phyloP scores from a whole-genome alignment of 2,888 invertebrate genomes.

The Graphium colonna region DNA sequence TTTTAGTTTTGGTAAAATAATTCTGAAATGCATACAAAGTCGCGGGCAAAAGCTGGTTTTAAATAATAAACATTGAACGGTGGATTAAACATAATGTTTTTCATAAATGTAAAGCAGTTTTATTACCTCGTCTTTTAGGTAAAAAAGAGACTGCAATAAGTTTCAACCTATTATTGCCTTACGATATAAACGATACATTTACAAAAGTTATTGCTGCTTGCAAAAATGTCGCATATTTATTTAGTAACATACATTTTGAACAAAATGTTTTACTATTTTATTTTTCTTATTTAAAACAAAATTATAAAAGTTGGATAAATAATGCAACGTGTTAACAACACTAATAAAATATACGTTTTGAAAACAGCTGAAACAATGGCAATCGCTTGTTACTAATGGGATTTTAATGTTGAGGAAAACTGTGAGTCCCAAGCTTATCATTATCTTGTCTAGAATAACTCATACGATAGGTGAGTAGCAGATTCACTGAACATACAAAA shows the following conservation, averaged over 20 bases:
- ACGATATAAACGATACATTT: too few species aligned
- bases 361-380: constrained; percentile 3
- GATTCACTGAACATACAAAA: constrained; percentile 34
- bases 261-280: too few species aligned
- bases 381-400: constrained; percentile 54
- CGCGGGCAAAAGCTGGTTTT: too few species aligned
- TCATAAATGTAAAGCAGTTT: background rate
- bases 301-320: background rate
- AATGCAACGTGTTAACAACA: too few species aligned
- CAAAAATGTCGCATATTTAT: too few species aligned
- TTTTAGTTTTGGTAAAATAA: too few species aligned
- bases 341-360: background rate
- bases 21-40: too few species aligned
- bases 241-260: too few species aligned
- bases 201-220: too few species aligned
- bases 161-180: background rate
- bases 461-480: constrained; percentile 52
- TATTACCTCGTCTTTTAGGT: background rate
- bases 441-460: constrained; percentile 58
- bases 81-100: too few species aligned
- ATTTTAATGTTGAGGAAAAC: constrained; percentile 65
- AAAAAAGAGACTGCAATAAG: background rate
- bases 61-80: too few species aligned
- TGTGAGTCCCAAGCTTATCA: constrained; percentile 58
- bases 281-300: too few species aligned